A percentile compares a stretch with the other conserved stretches of the same genome.
Conservation (phyloP, 1,140 invertebrate species). For the Eumeta japonica region DNA sequence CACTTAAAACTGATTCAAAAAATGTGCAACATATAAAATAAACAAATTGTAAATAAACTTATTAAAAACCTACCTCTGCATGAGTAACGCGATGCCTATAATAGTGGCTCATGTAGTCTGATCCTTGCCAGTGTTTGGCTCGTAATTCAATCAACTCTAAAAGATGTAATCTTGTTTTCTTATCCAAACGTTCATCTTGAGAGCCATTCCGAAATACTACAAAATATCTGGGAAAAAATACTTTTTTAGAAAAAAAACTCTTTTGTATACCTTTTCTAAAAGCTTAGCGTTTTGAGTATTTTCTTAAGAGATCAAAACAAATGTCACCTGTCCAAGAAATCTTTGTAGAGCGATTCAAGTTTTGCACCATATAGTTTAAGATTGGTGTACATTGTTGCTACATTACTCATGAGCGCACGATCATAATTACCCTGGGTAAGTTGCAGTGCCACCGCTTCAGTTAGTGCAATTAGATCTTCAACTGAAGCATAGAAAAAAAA, state of each 20-base stretch:
- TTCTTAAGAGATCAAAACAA: not conserved
- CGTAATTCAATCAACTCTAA: conserved; percentile 86
- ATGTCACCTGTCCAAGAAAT: conserved; percentile 60
- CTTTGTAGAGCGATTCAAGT: conserved; percentile 73
- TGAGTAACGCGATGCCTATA: conserved; percentile 77
- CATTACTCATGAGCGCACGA: conserved; percentile 60
- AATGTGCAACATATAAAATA: too few relatives aligned
- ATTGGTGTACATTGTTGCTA: conserved; percentile 68
- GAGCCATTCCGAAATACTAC: conserved; percentile 83
- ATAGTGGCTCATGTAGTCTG: conserved; percentile 77
- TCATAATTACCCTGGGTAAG: conserved; percentile 64
- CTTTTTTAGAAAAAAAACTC: not conserved
- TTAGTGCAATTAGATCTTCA: conserved; percentile 70
- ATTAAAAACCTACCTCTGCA: conserved; percentile 74
- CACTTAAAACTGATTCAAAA: too few relatives aligned
- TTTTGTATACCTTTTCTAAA: not conserved
- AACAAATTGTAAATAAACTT: too few relatives aligned
- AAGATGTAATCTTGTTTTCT: conserved; percentile 77
- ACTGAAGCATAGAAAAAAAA: conserved; percentile 46
- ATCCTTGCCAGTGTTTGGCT: conserved; percentile 80
- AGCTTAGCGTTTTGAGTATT: not conserved
- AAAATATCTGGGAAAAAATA: conserved; percentile 57
- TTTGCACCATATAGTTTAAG: conserved; percentile 72
- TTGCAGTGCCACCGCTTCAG: conserved; percentile 67
- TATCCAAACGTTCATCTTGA: conserved; percentile 77